Conservation (phyloP, 2,113 vertebrate genomes). For the Corydoras sp. region DNA sequence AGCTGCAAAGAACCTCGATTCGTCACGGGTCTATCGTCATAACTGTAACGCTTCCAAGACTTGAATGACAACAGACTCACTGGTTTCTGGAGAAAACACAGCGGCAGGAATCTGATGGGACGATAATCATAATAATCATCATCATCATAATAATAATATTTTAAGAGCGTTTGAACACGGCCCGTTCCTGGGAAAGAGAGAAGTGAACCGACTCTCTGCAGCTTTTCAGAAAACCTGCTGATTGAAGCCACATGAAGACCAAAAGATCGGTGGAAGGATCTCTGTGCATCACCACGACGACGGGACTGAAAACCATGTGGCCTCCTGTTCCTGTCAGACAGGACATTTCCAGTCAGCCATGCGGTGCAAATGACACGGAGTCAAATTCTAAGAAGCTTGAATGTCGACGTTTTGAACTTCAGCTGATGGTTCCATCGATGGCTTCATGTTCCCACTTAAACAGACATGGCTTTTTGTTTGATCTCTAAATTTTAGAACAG, state of each 20-base stretch:
- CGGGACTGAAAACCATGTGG: conserved; percentile 38
- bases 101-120: too few relatives aligned
- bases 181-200: too few relatives aligned
- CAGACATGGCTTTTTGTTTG: too few relatives aligned
- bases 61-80: conserved; percentile 24
- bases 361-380: background rate
- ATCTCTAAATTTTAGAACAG: too few relatives aligned
- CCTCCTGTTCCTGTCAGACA: conserved; percentile 20
- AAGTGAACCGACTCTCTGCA: too few relatives aligned
- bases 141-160: background rate
- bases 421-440: too few relatives aligned
- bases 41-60: conserved; percentile 1
- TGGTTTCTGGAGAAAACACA: background rate
- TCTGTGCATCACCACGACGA: conserved; percentile 12
- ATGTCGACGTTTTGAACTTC: too few relatives aligned
- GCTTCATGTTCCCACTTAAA: too few relatives aligned
- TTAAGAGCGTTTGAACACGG: background rate
- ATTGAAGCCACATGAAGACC: conserved; percentile 44
- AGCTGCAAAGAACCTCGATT: conserved; percentile 4
- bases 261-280: conserved; percentile 17
- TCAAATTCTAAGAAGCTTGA: too few relatives aligned
- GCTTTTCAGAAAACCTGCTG: conserved; percentile 30
- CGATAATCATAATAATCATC: too few relatives aligned
- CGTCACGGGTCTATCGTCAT: conserved; percentile 29
- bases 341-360: conserved; percentile 28